Base-by-base conservation (phyloP, 2,888 invertebrate genomes). In the Dasypolia templi region DNA sequence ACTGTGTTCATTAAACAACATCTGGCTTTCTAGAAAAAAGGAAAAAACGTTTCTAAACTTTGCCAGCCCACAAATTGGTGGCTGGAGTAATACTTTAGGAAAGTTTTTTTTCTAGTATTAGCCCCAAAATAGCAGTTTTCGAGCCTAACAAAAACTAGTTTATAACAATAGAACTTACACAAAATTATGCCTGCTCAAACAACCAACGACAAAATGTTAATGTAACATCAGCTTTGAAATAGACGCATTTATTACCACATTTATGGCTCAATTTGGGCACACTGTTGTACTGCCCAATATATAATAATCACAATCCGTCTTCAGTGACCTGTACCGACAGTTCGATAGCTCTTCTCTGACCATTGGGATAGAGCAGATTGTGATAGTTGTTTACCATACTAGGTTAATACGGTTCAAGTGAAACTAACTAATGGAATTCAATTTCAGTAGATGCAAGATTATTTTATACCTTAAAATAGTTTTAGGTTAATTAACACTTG, bases 241-340 rank as follows among this genome's bases (percentile, higher is more conserved):
- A 29, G 29, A 46, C 32, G 3, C 19, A 19, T 35, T 22, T 26
- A n/a, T 55, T 42, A n/a, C 46, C 12, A 35, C 19, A 56, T 74
- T 35, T 26, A 51, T 79, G 26, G 51, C 17, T 75, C 42, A 61
- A 81, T 81, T 81, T 59, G 29, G 32, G 44, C 44, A 61, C 55
- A 35, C 59, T 59, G 32, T 66, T 66, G 46, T 61, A 62, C 29
- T 22, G 29, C 11, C 44, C 46, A 46, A 62, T 68, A 39, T 39
- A 66, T 61, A 42, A 63, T 77, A 68, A 78, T 78, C 39, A 82
- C 63, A 63, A 82, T 78, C 63, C 35, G 53, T 78, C 78, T 64
- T 77, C 69, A 9, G 77, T 82, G 78, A 77, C 78, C 82, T 63
- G 58, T 55, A 39, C 29, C 29, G 46, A 77, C 59, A 32, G 22